A percentile compares a stretch with the other conserved stretches of the same genome.
These are phyloP conservation scores for Plectrocnemia conspersa DNA, from an alignment of 1,140 invertebrate genomes.

Conservation along the genomic window DNA sequence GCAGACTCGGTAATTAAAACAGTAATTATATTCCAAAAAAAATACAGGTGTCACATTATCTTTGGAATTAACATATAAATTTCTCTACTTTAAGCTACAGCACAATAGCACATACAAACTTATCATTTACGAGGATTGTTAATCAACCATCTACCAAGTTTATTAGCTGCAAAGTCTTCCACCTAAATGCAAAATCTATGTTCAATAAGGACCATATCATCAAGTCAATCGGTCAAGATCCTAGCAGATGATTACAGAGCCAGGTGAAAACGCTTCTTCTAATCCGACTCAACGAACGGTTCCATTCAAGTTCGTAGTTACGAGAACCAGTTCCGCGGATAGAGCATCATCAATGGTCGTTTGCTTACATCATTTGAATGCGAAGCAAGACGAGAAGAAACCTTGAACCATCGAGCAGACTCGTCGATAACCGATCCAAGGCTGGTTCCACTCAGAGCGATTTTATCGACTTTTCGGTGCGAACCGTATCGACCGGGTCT, in stretches of 20 bases:
- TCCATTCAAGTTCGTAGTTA: conserved; percentile 3
- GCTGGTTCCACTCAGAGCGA: too few species aligned
- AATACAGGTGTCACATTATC: too few species aligned
- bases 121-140: too few species aligned
- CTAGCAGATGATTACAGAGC: background rate
- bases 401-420: background rate
- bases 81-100: too few species aligned
- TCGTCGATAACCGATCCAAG: background rate
- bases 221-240: background rate
- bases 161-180: too few species aligned
- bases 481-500: too few species aligned
- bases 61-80: too few species aligned
- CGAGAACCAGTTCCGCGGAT: background rate
- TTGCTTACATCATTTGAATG: conserved; percentile 7
- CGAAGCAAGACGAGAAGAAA: conserved; percentile 2
- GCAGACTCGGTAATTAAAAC: too few species aligned
- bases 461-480: too few species aligned
- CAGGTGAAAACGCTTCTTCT: background rate
- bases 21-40: too few species aligned
- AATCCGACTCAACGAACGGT: background rate
- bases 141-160: too few species aligned
- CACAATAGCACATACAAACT: too few species aligned
- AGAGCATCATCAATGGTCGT: background rate
- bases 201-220: background rate
- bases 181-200: background rate